phyloP scores from a whole-genome alignment of 2,113 vertebrate genomes.

The Tichodroma muraria region DNA sequence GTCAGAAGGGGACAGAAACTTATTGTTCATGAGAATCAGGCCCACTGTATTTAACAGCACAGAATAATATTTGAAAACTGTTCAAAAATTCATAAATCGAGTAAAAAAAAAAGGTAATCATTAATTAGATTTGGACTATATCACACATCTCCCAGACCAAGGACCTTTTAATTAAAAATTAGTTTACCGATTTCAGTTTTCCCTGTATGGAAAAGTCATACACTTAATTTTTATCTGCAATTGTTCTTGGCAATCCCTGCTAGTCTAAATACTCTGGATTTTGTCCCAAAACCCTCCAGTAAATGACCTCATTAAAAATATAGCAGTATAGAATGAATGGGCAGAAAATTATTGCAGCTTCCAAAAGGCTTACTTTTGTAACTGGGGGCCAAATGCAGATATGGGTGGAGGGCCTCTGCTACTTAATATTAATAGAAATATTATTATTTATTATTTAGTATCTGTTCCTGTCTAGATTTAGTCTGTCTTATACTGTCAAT shows the following conservation, averaged over 20 bases:
- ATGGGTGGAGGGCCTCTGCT: not conserved
- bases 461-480: not conserved
- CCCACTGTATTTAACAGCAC: not conserved
- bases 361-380: not conserved
- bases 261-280: slow-evolving; percentile 4
- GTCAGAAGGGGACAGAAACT: not conserved
- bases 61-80: not conserved
- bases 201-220: not conserved
- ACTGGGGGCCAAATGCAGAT: not conserved
- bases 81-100: not conserved
- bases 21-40: not conserved
- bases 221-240: slow-evolving; percentile 17
- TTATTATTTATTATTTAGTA: not conserved
- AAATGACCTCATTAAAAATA: slow-evolving; percentile 45
- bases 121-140: not conserved
- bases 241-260: not conserved
- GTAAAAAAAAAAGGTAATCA: not conserved
- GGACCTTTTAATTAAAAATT: not conserved
- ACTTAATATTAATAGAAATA: not conserved
- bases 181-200: not conserved
- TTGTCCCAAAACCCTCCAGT: slow-evolving; percentile 18
- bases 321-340: not conserved
- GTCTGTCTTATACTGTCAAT: not conserved
- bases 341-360: not conserved
- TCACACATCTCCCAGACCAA: not conserved